These are phyloP conservation scores for Diaprepes abbreviatus DNA, from an alignment of 2,888 invertebrate genomes.

Conservation along the genomic window DNA sequence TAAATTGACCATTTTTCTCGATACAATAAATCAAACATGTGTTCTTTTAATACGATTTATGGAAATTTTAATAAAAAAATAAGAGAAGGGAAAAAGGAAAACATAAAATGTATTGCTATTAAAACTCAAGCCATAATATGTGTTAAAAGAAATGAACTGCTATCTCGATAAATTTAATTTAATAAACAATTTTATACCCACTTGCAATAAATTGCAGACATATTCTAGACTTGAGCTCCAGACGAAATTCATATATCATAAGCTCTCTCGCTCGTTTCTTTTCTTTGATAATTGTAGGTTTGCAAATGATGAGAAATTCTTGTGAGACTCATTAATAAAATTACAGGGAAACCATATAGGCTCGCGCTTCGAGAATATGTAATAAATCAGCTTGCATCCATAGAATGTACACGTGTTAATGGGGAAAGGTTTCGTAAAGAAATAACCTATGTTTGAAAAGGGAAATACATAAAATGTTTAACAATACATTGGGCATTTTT, in stretches of 20 bases:
- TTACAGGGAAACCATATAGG: constrained; percentile 52
- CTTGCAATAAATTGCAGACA: constrained; percentile 32
- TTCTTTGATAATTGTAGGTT: constrained; percentile 59
- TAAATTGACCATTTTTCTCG: too few species aligned
- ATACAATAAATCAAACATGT: too few species aligned
- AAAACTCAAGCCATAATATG: too few species aligned
- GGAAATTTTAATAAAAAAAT: too few species aligned
- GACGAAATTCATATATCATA: constrained; percentile 60
- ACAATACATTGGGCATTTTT: too few species aligned
- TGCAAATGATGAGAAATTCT: constrained; percentile 57
- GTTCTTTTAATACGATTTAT: too few species aligned
- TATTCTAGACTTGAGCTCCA: constrained; percentile 43
- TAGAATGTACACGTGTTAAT: background rate
- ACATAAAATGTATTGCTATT: too few species aligned
- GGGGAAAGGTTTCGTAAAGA: background rate
- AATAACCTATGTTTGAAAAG: too few species aligned
- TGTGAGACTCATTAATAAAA: constrained; percentile 59
- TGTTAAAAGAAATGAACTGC: background rate
- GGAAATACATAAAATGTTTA: too few species aligned
- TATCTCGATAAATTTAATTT: background rate
- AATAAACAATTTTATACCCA: constrained; percentile 7
- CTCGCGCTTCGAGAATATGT: constrained; percentile 37
- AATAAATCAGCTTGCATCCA: constrained; percentile 31
- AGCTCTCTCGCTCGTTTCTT: constrained; percentile 52
- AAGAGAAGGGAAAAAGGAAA: too few species aligned